Evolutionary conservation across 2,797 vertebrate genomes (phyloP), one percentile per base, ranked within the genome.

Genomic region (Furcifer pardalis): DNA sequence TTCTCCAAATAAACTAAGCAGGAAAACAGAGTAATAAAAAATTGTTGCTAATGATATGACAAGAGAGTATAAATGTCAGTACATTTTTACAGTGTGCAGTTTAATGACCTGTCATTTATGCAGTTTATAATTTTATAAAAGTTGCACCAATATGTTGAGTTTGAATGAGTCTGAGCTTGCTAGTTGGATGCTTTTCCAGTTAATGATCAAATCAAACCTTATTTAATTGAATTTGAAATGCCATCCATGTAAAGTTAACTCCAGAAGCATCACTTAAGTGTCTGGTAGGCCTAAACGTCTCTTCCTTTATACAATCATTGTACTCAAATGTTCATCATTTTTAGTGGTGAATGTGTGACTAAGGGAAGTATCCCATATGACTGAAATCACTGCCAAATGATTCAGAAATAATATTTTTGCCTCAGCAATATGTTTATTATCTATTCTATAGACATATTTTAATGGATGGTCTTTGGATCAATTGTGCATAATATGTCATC

Each of bases 231-330:
- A 82, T 30, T 74, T 52, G 76, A 40, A 1, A 0, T 87, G 5
- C 0, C 19, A 17, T 1, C 86, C 88, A 80, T 85, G 82, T 81
- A 63, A 7, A 66, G 65, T 23, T 49, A 46, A 75, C 40, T 83
- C 86, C 79, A 83, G 37, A 79, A 25, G 60, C 21, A 76, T 27
- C 79, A 62, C 46, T 76, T 81, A 77, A 89, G 66, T 7, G 17
- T 44, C 87, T 82, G 52, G 15, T 69, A 84, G 56, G 63, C 75
- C 60, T 77, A 37, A 27, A 66, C 80, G 8, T 72, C 30, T 72
- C 59, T 59, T 81, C 35, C 88, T n/a, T 49, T 88, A 35, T 35
- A 27, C 86, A 72, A 81, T 84, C 88, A n/a, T n/a, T 89, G 82
- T 44, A 46, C 27, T 37, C 10, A 85, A 82, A 72, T 40, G 76